Conservation (phyloP, 2,888 invertebrate genomes). For the Drepanosiphum platanoidis region DNA sequence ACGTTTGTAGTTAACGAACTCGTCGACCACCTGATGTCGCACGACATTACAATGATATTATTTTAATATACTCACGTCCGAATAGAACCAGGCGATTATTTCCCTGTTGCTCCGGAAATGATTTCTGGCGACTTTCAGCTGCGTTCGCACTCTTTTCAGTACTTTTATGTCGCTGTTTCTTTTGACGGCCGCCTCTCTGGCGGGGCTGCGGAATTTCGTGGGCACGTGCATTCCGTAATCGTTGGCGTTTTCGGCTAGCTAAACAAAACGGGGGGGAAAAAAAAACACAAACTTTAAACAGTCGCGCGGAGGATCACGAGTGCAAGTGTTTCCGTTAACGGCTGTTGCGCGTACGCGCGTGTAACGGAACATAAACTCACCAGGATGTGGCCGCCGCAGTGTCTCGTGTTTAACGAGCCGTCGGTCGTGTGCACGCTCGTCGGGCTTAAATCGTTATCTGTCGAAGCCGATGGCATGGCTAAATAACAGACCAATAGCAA, state of each 20-base stretch:
- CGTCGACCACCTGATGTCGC: too few relatives aligned
- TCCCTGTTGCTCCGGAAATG: conserved; percentile 13
- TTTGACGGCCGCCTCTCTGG: neutral
- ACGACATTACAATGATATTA: neutral
- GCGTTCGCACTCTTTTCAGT: conserved; percentile 30
- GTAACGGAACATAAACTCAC: neutral
- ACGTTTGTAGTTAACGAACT: too few relatives aligned
- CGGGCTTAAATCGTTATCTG: conserved; percentile 4
- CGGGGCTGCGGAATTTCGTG: neutral
- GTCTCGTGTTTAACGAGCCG: conserved; percentile 10
- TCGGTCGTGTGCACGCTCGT: neutral
- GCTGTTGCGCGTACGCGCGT: too few relatives aligned
- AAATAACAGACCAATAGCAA: conserved; percentile 38
- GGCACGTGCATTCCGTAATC: neutral
- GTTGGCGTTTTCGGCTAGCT: neutral
- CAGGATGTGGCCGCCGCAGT: conserved; percentile 24
- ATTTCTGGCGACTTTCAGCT: conserved; percentile 27
- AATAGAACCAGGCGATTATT: neutral
- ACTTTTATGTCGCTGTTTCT: conserved; percentile 11
- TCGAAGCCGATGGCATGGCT: conserved; percentile 23
- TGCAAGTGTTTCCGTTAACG: too few relatives aligned
- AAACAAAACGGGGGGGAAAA: neutral
- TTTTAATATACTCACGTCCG: conserved; percentile 30
- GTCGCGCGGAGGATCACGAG: too few relatives aligned
- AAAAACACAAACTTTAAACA: neutral